Conservation (phyloP, 2,113 vertebrate genomes). For the Microcebus tavaratra region DNA sequence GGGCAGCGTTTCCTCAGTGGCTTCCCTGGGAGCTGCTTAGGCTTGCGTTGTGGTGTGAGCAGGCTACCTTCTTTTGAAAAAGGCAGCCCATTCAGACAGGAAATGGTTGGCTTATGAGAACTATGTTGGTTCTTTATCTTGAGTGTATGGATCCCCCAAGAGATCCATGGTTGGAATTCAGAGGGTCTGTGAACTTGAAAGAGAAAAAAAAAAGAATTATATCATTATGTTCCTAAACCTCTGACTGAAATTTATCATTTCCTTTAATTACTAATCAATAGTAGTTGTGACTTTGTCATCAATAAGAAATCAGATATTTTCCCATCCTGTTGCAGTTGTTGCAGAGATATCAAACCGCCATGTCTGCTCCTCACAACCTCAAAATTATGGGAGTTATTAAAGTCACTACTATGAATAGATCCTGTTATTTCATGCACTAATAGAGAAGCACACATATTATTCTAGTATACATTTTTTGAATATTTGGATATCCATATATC, state of each 20-base stretch:
- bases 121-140: neutral
- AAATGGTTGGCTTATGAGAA: neutral
- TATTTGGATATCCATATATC: neutral
- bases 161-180: neutral
- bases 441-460: neutral
- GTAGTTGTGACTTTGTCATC: neutral
- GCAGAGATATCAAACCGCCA: neutral
- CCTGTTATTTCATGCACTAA: neutral
- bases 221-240: neutral
- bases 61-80: neutral
- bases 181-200: neutral
- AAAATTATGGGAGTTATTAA: neutral
- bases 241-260: neutral
- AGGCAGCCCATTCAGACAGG: neutral
- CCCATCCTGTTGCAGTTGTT: neutral
- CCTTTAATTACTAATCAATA: neutral
- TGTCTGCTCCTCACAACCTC: neutral
- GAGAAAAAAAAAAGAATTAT: neutral
- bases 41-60: neutral
- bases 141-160: neutral
- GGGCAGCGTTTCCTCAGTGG: fast-evolving
- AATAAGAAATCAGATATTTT: neutral
- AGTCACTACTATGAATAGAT: neutral
- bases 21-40: neutral
- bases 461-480: neutral